Percentiles rank a stretch among this genome's conserved stretches.
These are phyloP conservation scores for Hetaerina americana DNA, from an alignment of 1,140 invertebrate species.

Conservation along the genomic window DNA sequence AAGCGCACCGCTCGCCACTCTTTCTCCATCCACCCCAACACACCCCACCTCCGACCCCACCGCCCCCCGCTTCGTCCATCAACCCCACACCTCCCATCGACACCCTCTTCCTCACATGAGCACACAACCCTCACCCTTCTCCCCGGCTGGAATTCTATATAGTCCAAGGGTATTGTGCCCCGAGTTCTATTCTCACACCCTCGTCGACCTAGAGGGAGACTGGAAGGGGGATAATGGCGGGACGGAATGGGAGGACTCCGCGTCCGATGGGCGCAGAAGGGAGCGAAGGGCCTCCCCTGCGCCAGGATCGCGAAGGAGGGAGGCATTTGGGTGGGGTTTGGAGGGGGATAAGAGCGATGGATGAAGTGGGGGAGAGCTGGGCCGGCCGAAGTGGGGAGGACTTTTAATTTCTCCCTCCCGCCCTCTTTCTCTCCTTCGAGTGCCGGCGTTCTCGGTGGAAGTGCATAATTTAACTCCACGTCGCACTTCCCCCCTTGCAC, in stretches of 20 bases:
- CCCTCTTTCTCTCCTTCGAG: not conserved
- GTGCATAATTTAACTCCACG: not conserved
- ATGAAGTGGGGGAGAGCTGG: too few species aligned
- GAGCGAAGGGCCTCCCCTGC: too few species aligned
- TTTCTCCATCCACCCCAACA: too few species aligned
- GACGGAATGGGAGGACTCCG: too few species aligned
- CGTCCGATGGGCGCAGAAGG: too few species aligned
- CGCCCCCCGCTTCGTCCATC: too few species aligned
- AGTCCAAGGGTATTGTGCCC: not conserved
- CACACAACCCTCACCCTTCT: not conserved
- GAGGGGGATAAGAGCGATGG: too few species aligned
- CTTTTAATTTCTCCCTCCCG: not conserved
- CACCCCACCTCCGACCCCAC: too few species aligned
- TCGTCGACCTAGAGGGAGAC: not conserved
- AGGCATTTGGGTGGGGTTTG: too few species aligned
- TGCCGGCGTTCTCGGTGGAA: too few species aligned
- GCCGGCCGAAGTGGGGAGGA: not conserved
- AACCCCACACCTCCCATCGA: not conserved
- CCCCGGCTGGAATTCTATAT: not conserved
- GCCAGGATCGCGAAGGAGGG: too few species aligned
- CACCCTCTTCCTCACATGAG: not conserved
- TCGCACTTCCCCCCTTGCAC: not conserved
- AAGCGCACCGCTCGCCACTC: too few species aligned
- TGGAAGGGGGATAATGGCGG: not conserved
- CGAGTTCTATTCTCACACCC: not conserved